These are phyloP conservation scores for Oxystoma pomonae DNA, from an alignment of 2,888 invertebrate genomes.

Conservation along the genomic window DNA sequence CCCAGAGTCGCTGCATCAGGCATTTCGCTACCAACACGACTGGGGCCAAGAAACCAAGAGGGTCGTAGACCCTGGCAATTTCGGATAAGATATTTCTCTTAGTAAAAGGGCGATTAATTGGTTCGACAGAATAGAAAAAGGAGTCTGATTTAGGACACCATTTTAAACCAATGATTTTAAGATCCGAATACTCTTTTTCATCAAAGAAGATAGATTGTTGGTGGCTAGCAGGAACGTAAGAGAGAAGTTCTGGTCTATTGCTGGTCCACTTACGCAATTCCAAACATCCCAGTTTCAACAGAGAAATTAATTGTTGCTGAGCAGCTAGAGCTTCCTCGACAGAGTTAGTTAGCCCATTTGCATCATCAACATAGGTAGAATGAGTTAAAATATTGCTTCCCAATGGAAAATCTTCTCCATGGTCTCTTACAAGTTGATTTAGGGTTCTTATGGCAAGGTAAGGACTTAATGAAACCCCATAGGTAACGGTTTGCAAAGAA, in stretches of 20 bases:
- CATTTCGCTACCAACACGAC: background rate
- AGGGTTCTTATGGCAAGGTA: slow-evolving; percentile 4
- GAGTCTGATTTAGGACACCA: background rate
- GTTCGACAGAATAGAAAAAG: background rate
- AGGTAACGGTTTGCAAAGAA: slow-evolving; percentile 4
- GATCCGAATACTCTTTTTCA: background rate
- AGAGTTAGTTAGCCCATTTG: slow-evolving; percentile 1
- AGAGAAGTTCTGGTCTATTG: background rate
- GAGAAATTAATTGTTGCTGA: background rate
- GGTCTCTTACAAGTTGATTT: slow-evolving; percentile 1
- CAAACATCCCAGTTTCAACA: slow-evolving; percentile 3
- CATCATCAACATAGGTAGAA: slow-evolving; percentile 5
- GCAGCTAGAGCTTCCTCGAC: slow-evolving; percentile 4
- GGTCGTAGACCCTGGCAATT: slow-evolving; percentile 1
- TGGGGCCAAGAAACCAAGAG: background rate
- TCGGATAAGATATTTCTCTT: slow-evolving; percentile 4
- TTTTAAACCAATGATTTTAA: background rate
- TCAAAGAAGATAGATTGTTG: background rate
- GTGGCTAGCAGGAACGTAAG: background rate
- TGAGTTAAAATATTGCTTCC: slow-evolving; percentile 2
- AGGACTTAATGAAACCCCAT: background rate
- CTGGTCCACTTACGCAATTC: slow-evolving; percentile 6
- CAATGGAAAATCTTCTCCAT: slow-evolving; percentile 1
- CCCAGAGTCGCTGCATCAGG: slow-evolving; percentile 1
- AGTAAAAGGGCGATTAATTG: background rate